Evolutionary conservation across 2,888 invertebrate species (phyloP), one percentile per base, ranked within the genome.

Genomic region (Orthosia gracilis): DNA sequence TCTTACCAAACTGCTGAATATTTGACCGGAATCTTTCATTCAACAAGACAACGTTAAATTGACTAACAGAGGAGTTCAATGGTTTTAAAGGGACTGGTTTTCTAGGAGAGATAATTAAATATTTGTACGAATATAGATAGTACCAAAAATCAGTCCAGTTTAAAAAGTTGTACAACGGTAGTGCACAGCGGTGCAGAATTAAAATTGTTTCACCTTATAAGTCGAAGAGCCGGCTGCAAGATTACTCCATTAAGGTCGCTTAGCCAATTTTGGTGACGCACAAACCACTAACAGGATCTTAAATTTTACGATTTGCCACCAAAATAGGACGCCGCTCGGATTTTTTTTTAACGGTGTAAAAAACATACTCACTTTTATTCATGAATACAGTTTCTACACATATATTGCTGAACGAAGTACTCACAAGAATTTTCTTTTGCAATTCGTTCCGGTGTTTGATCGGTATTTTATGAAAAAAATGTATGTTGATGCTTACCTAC

Each of bases 181-280:
- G 23, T 18, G 31, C 23, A 61, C 52, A 23, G 59, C 57, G 45
- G 23, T 47, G 57, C 26, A 66, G n/a, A 21, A 58, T 69, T 47
- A 21, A 54, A 70, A 55, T 72, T 59, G 63, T 71, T 59, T 70
- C 54, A 61, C 74, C 76, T 68, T 76, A 31, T 26, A 75, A 57
- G 80, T 21, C 58, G 47, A 59, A 55, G 23, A 52, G 17, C 70
- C 50, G 73, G 50, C 69, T 84, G 61, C 71, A 67, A 72, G 69
- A 83, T 76, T 71, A 76, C 26, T 64, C 62, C 74, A 84, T 84
- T 81, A 71, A 74, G 78, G 84, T 75, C 72, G 58, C 57, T 71
- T 61, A 65, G 23, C 55, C 73, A 81, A 76, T 62, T 84, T 66
- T 69, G 72, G 76, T 70, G 73, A 84, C 71, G 69, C 69, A 78